Base-by-base conservation (phyloP, 2,888 invertebrate genomes). In the Amaurobius ferox region DNA sequence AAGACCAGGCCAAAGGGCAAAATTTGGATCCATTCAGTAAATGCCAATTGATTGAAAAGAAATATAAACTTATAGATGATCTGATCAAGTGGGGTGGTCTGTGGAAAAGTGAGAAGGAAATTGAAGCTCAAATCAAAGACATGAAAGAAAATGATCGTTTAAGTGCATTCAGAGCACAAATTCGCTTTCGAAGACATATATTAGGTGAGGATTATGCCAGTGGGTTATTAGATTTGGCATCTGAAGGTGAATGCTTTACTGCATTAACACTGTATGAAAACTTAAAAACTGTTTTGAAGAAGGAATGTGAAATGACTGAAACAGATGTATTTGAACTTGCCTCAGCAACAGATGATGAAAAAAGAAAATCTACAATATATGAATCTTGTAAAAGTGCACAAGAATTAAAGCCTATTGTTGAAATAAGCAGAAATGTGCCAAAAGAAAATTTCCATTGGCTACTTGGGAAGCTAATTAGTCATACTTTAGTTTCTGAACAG, bases 401-500 rank as follows among this genome's bases (percentile, higher is more conserved):
- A 66, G 86, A 86, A 35, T 67, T 79, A 29, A 71, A 74, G 7
- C 40, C 61, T 13, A 35, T 9, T 66, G 19, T 35, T 23, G 86
- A 86, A 23, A 13, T 39, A 23, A 61, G 48, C 35, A 79, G 61
- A 74, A 76, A 29, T 66, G 76, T 79, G 71, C 68, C 86, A 79
- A 86, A 86, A 66, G 86, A 86, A 70, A 86, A 86, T 48, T 86
- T 79, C 13, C 64, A 79, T 13, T 86, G 86, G 86, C 79, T 86
- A 48, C 78, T 86, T 70, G 86, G 86, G 3, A 86, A 86, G 55
- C 35, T 86, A 16, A 30, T 86, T 19, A 55, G 30, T 66, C 86
- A 86, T 66, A 48, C 35, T 29, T 13, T 44, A 13, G 9, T 29
- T 29, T 72, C 26, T 5, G 79, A 79, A 1, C 67, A 64, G 35